phyloP scores from a whole-genome alignment of 2,888 invertebrate species.

The Hydroisotoma schaefferi region DNA sequence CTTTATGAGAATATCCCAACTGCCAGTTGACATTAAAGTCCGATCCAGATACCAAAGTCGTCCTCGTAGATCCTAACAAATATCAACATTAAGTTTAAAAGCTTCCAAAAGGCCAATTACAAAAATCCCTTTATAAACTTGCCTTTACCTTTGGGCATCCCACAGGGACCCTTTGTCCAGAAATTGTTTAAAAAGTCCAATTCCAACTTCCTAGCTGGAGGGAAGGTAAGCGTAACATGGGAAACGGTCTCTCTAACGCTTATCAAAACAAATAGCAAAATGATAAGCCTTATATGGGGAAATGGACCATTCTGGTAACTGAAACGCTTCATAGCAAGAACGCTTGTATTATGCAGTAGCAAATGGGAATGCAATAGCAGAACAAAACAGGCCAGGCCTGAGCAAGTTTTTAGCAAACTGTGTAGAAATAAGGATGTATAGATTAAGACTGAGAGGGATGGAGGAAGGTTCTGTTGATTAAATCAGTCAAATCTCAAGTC shows the following conservation, averaged over 20 bases:
- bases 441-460: background rate
- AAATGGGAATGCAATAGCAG: too few relatives aligned
- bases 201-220: slow-evolving; percentile 81
- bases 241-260: too few relatives aligned
- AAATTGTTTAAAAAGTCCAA: slow-evolving; percentile 90
- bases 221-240: slow-evolving; percentile 85
- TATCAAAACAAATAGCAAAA: background rate
- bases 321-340: too few relatives aligned
- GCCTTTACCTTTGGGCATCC: slow-evolving; percentile 93
- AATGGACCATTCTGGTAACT: too few relatives aligned
- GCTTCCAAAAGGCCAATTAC: background rate
- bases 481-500: background rate
- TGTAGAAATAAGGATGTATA: background rate
- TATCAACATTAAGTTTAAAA: background rate
- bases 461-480: background rate
- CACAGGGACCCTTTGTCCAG: slow-evolving; percentile 86
- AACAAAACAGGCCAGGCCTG: too few relatives aligned
- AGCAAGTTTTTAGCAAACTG: too few relatives aligned
- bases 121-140: too few relatives aligned
- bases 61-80: slow-evolving; percentile 34
- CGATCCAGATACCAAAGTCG: slow-evolving; percentile 33
- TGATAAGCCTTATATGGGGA: too few relatives aligned
- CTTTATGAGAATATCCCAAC: slow-evolving; percentile 37
- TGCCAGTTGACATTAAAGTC: slow-evolving; percentile 43
- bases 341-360: too few relatives aligned